Evolutionary conservation across 2,888 invertebrate species (phyloP), one percentile per base, ranked within the genome.

Genomic region (Megamerina dolium): DNA sequence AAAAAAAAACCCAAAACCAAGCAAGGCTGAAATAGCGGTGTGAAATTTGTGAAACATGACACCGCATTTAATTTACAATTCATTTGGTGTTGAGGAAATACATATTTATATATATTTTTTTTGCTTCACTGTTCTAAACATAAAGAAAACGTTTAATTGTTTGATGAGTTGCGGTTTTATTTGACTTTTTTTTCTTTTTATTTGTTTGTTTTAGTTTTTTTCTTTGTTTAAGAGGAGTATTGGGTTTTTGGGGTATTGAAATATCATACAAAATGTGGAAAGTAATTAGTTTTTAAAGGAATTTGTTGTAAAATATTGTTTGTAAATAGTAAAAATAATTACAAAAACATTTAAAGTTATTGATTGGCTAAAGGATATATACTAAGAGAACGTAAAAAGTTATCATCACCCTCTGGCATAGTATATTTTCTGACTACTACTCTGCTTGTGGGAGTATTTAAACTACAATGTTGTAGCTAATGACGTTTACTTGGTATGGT

Each of bases 11-110:
- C n/a, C n/a, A n/a, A n/a, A n/a, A n/a, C n/a, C n/a, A n/a, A n/a
- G n/a, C n/a, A n/a, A n/a, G n/a, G n/a, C n/a, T n/a, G n/a, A n/a
- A n/a, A 51, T 38, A 41, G 37, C 49, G 43, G 49, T 50, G 53
- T 51, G 51, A 52, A 57, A 56, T 58, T 58, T 55, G 55, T 57
- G 59, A 59, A 60, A 59, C 58, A 60, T 60, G 59, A 60, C 58
- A 59, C 60, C 59, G 54, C 59, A 60, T 58, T 63, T 63, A 63
- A 61, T 63, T 63, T 59, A 58, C 59, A 60, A 63, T 63, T 63
- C 63, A 63, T 61, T 63, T 57, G 58, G 56, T 58, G 54, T 45
- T 48, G n/a, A n/a, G n/a, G n/a, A n/a, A n/a, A n/a, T n/a, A n/a
- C n/a, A n/a, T n/a, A n/a, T n/a, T n/a, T n/a, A n/a, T n/a, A n/a